Evolutionary conservation across 2,113 vertebrate genomes (phyloP).

Genomic region (Tympanuchus pallidicinctus): DNA sequence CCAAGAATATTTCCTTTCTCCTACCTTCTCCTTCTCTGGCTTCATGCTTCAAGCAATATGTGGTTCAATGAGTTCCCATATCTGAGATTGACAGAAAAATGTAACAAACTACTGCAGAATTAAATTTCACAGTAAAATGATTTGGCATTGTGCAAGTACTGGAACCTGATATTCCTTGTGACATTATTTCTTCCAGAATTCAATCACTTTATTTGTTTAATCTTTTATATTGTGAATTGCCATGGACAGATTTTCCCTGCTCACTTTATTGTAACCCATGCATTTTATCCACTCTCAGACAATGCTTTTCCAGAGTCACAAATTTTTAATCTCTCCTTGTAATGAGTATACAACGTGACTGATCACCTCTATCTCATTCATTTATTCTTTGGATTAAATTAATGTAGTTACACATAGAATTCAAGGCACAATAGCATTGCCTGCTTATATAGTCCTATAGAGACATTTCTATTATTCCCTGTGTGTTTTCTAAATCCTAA

Average conservation of each 20-base stretch:
- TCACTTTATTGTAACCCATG: not conserved
- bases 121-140: not conserved
- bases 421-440: not conserved
- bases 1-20: not conserved
- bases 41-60: not conserved
- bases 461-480: not conserved
- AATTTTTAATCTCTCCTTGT: not conserved
- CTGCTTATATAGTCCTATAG: not conserved
- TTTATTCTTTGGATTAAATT: not conserved
- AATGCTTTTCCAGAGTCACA: not conserved
- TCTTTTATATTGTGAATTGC: not conserved
- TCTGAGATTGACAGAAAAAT: not conserved
- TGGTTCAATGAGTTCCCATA: not conserved
- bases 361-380: not conserved
- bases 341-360: not conserved
- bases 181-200: not conserved
- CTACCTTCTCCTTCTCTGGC: not conserved
- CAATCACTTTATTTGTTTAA: not conserved
- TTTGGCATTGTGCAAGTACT: not conserved
- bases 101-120: not conserved
- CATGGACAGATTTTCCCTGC: not conserved
- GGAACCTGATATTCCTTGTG: not conserved
- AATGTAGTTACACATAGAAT: not conserved
- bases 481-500: not conserved
- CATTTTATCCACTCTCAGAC: not conserved